A percentile compares a stretch with the other conserved stretches of the same genome.
Evolutionary conservation across 2,888 invertebrate genomes (phyloP).

Genomic region (Trichogramma evanescens): DNA sequence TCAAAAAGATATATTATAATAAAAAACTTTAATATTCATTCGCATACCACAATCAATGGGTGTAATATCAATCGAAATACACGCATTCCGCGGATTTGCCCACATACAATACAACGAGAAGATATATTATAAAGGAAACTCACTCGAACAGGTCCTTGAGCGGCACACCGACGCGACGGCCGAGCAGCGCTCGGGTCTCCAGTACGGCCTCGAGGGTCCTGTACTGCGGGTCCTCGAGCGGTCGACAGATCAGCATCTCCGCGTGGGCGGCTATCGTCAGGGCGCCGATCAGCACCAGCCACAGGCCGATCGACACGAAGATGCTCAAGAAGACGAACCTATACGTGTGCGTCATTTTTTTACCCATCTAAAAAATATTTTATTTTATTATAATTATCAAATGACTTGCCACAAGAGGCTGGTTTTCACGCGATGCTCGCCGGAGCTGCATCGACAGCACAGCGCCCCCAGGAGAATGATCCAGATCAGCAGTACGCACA

Average conservation of each 20-base stretch:
- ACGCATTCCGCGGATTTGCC: neutral
- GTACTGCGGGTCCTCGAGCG: slow-evolving; percentile 64
- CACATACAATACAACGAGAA: neutral
- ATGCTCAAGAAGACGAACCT: slow-evolving; percentile 51
- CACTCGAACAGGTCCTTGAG: slow-evolving; percentile 52
- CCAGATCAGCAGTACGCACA: slow-evolving; percentile 37
- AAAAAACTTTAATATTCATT: no score
- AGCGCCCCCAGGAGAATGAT: slow-evolving; percentile 35
- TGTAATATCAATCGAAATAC: no score
- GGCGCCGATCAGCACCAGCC: slow-evolving; percentile 54
- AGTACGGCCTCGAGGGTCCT: slow-evolving; percentile 58
- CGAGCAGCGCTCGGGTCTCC: slow-evolving; percentile 47
- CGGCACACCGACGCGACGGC: slow-evolving; percentile 50
- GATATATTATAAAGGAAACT: slow-evolving; percentile 30
- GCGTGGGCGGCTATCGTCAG: slow-evolving; percentile 61
- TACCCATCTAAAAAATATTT: neutral
- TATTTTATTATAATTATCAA: neutral
- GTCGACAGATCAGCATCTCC: slow-evolving; percentile 65
- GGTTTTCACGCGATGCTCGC: slow-evolving; percentile 35
- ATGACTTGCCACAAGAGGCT: slow-evolving; percentile 37
- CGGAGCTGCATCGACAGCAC: slow-evolving; percentile 37
- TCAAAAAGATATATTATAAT: no score
- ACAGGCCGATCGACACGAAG: slow-evolving; percentile 55
- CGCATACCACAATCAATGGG: no score
- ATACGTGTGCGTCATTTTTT: neutral